Base-by-base conservation (phyloP, 1,140 invertebrate genomes). In the Arctopsyche grandis region DNA sequence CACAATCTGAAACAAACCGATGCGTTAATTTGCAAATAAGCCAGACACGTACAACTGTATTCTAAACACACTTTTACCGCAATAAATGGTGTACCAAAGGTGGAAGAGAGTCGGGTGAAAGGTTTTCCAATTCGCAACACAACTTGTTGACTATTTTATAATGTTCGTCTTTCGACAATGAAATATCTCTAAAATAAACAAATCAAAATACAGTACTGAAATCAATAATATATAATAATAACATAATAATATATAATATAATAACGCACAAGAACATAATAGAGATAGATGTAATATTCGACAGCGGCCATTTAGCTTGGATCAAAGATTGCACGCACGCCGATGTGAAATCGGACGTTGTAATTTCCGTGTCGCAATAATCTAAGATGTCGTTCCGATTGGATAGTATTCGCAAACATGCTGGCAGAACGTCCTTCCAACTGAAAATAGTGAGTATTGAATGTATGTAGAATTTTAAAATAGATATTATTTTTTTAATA, bases 361-460 rank as follows among this genome's bases (percentile, higher is more conserved):
- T 82, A 77, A 85, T 83, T 69, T 84, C 83, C 16, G 75, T 78
- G 16, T 83, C 84, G 71, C 84, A 81, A 75, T 81, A 83, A n/a
- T 80, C 78, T 4, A 86, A 79, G n/a, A 19, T 24, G 4, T 46
- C 43, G 58, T 83, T 81, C 69, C 80, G 83, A 46, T 83, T 83
- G 7, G 82, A 79, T 66, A 86, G 71, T 22, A 86, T 74, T 77
- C 84, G 84, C 44, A 86, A 77, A 16, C 83, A 75, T 73, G 86
- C 84, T n/a, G 86, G 85, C 38, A 87, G 69, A 19, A 86, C 75
- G 52, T 86, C 85, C 80, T 85, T 86, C 85, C 85, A 87, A 80
- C 84, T 86, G 71, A 66, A 85, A 83, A 24, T 74, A 60, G 71
- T 63, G 46, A 66, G 7, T 66, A 66, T 7, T 38, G 5, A 66